These are phyloP conservation scores for Eremophila alpestris DNA, from an alignment of 2,797 vertebrate genomes.

Conservation along the genomic window DNA sequence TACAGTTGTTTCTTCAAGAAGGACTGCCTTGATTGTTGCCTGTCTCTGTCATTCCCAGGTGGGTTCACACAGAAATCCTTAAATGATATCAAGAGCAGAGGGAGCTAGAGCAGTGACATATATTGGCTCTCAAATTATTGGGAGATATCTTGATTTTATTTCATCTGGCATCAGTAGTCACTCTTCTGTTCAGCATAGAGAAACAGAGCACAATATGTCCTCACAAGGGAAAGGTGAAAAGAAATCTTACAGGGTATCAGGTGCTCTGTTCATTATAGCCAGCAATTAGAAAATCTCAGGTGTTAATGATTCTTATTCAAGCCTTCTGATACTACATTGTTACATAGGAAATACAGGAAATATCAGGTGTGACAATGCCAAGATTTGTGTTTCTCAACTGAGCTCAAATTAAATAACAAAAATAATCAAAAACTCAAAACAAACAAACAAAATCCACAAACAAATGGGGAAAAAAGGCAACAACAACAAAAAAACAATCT, in stretches of 20 bases:
- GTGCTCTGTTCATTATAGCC: constrained; percentile 8
- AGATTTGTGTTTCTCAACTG: neutral
- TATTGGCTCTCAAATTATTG: constrained; percentile 33
- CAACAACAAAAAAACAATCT: neutral
- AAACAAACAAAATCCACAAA: neutral
- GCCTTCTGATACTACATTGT: neutral
- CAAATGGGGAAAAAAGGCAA: neutral
- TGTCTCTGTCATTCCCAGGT: neutral
- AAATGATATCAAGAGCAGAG: constrained; percentile 20
- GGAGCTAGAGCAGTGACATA: constrained; percentile 3
- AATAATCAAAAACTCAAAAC: neutral
- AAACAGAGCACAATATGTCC: neutral
- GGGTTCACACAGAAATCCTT: constrained; percentile 5
- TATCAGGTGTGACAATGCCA: neutral
- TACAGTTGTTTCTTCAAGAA: neutral
- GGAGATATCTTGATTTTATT: constrained; percentile 52
- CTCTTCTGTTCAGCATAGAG: neutral
- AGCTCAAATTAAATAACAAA: neutral
- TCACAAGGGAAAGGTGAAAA: neutral
- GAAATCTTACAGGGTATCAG: neutral
- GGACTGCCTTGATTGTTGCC: constrained; percentile 13
- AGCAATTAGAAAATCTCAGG: constrained; percentile 23
- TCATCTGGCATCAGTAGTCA: neutral
- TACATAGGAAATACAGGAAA: neutral
- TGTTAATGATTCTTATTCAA: neutral